Conservation (phyloP, 1,140 invertebrate species). For the Chymomyza costata region DNA sequence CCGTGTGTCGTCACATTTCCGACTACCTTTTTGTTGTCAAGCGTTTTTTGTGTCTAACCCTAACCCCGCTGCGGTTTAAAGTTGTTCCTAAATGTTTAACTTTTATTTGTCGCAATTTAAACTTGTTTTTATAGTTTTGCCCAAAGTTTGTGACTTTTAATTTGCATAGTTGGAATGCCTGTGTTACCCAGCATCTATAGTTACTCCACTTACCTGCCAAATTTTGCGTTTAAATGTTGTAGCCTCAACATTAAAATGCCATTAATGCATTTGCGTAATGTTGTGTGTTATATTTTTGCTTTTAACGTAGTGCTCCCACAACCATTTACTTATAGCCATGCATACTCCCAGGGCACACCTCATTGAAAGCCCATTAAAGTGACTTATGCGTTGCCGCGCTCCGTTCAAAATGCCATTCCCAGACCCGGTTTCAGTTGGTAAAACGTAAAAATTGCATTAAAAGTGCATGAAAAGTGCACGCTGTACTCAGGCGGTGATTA, state of each 20-base stretch:
- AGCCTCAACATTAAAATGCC: conserved; percentile 72
- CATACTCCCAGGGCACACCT: conserved; percentile 39
- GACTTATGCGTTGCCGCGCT: conserved; percentile 51
- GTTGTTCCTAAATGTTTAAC: conserved; percentile 46
- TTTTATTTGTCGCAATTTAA: conserved; percentile 52
- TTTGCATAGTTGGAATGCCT: conserved; percentile 51
- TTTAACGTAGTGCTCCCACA: not conserved
- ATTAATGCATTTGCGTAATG: conserved; percentile 71
- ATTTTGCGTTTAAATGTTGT: conserved; percentile 42
- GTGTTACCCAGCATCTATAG: too few species aligned
- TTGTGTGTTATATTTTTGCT: conserved; percentile 45
- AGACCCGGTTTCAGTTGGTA: not conserved
- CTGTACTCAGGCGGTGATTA: not conserved
- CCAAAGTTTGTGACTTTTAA: conserved; percentile 43
- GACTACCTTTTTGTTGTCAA: conserved; percentile 43
- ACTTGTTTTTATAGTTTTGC: conserved; percentile 34
- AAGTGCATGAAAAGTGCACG: conserved; percentile 32
- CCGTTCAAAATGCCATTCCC: not conserved
- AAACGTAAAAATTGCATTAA: conserved; percentile 71
- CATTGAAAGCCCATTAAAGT: conserved; percentile 72
- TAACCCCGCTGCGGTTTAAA: conserved; percentile 41
- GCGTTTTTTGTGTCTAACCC: not conserved
- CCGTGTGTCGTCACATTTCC: conserved; percentile 27
- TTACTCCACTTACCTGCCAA: too few species aligned
- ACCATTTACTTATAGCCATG: too few species aligned